Conservation (phyloP, 2,888 invertebrate species). For the Diloba caeruleocephala region DNA sequence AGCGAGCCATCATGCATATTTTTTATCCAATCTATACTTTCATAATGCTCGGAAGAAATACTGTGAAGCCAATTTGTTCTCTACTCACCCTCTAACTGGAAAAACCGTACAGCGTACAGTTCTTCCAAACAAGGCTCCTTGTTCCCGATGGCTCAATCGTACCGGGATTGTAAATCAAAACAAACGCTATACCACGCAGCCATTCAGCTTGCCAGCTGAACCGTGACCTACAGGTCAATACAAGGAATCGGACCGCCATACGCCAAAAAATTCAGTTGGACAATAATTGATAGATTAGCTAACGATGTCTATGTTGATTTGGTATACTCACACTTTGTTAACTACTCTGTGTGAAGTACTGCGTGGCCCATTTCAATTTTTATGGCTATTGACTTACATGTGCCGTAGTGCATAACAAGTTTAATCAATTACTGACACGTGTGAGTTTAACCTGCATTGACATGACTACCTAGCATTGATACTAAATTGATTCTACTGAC, state of each 20-base stretch:
- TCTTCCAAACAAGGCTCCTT: slow-evolving; percentile 35
- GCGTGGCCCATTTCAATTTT: slow-evolving; percentile 6
- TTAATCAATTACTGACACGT: slow-evolving; percentile 34
- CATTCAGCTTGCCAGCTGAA: slow-evolving; percentile 61
- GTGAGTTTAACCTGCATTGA: slow-evolving; percentile 4
- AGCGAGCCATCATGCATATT: too few relatives aligned
- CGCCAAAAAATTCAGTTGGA: slow-evolving; percentile 27
- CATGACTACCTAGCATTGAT: slow-evolving; percentile 35
- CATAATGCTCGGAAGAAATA: too few relatives aligned
- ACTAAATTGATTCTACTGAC: slow-evolving; percentile 10
- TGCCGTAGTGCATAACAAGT: slow-evolving; percentile 29
- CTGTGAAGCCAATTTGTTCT: neutral
- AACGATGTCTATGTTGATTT: neutral
- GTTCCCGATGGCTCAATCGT: slow-evolving; percentile 62
- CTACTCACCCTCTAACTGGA: slow-evolving; percentile 4
- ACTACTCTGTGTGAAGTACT: neutral
- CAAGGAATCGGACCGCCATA: slow-evolving; percentile 48
- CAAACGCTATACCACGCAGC: slow-evolving; percentile 41
- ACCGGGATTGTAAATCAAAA: slow-evolving; percentile 50
- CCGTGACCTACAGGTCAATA: slow-evolving; percentile 64
- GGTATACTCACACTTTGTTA: neutral
- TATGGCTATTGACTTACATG: slow-evolving; percentile 10
- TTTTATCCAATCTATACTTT: too few relatives aligned
- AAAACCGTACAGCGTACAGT: slow-evolving; percentile 14
- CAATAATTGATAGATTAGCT: neutral